Conservation (phyloP, 2,888 invertebrate genomes). For the Perithous albicinctus region DNA sequence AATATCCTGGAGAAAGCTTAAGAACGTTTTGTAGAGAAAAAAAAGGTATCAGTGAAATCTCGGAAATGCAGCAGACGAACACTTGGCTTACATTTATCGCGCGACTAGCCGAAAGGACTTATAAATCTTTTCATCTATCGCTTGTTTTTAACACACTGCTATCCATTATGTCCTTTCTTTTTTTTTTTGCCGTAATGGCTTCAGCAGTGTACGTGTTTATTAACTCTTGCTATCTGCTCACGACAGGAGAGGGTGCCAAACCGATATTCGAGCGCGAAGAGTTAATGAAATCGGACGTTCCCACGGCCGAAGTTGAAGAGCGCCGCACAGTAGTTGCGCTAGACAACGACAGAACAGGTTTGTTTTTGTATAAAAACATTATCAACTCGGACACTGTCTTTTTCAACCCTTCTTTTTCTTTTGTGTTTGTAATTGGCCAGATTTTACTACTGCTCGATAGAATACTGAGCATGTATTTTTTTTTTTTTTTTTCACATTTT, state of each 20-base stretch:
- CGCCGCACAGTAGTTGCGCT: slow-evolving; percentile 70
- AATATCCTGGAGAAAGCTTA: background rate
- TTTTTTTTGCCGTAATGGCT: background rate
- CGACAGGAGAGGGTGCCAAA: slow-evolving; percentile 75
- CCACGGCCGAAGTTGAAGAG: slow-evolving; percentile 69
- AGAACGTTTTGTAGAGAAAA: background rate
- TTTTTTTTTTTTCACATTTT: too few relatives aligned
- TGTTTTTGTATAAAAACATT: background rate
- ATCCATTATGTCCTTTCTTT: slow-evolving; percentile 28
- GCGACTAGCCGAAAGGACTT: slow-evolving; percentile 3
- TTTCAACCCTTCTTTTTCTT: too few relatives aligned
- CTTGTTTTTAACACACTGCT: slow-evolving; percentile 35
- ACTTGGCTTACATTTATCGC: slow-evolving; percentile 46
- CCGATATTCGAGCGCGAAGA: slow-evolving; percentile 78
- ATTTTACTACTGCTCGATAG: too few relatives aligned
- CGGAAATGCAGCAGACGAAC: slow-evolving; percentile 24
- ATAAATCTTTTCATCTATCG: slow-evolving; percentile 17
- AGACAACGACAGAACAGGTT: slow-evolving; percentile 66
- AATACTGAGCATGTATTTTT: too few relatives aligned
- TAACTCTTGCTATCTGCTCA: slow-evolving; percentile 28
- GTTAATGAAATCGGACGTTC: slow-evolving; percentile 62
- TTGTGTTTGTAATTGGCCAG: too few relatives aligned
- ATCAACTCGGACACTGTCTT: too few relatives aligned
- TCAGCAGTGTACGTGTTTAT: background rate
- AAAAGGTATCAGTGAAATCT: too few relatives aligned